A percentile compares a stretch with the other conserved stretches of the same genome.
phyloP scores from a whole-genome alignment of 2,113 vertebrate genomes.

The Rhagologus leucostigma region DNA sequence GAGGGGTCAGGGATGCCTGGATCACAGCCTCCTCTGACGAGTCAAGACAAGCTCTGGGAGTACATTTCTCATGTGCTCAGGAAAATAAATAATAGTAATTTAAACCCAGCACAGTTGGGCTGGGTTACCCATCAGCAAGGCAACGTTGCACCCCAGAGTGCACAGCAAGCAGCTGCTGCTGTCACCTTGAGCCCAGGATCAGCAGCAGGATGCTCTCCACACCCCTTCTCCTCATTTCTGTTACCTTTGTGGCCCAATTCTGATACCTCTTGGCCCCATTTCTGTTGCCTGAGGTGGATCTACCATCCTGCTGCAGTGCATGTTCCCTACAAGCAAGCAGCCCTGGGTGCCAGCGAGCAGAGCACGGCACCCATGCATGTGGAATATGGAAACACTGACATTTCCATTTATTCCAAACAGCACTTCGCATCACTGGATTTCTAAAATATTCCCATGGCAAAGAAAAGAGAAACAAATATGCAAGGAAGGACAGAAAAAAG shows the following conservation, averaged over 20 bases:
- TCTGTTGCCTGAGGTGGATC: fast-evolving
- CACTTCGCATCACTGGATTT: not conserved
- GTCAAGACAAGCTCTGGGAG: not conserved
- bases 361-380: fast-evolving
- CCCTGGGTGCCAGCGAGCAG: not conserved
- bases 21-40: not conserved
- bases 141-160: fast-evolving
- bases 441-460: not conserved
- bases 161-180: fast-evolving
- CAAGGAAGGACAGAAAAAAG: not conserved
- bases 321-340: not conserved
- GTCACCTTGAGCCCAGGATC: fast-evolving
- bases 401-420: not conserved
- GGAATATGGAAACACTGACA: not conserved
- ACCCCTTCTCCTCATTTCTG: not conserved
- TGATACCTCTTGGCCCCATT: not conserved
- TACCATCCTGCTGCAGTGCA: not conserved
- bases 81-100: not conserved
- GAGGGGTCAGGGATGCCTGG: not conserved
- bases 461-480: not conserved
- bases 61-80: not conserved
- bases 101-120: not conserved
- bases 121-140: not conserved
- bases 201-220: not conserved
- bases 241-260: not conserved